Conservation (phyloP, 2,888 invertebrate species). For the Morpho deidamia region DNA sequence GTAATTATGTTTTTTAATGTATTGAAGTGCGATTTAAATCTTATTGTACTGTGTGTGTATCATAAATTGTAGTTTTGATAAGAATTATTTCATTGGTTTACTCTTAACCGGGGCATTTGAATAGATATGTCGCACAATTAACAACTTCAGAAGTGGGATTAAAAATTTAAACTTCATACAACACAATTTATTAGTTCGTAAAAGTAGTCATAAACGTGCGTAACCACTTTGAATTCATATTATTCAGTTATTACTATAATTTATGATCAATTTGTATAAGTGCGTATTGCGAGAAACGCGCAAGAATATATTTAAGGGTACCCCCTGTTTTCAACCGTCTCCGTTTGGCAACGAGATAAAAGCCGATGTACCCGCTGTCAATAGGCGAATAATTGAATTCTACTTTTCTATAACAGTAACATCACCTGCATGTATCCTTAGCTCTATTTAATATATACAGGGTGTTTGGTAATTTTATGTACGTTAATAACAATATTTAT, state of each 20-base stretch:
- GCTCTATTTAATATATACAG: background rate
- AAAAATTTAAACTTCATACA: background rate
- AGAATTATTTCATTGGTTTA: no score
- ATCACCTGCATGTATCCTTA: conserved; percentile 69
- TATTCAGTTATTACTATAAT: conserved; percentile 47
- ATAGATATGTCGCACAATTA: no score
- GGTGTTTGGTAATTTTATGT: no score
- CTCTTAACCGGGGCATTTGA: no score
- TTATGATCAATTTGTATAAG: conserved; percentile 69
- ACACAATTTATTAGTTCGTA: conserved; percentile 36
- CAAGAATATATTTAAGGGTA: conserved; percentile 33
- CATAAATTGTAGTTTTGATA: no score
- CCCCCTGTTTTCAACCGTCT: conserved; percentile 12
- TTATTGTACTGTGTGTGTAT: no score
- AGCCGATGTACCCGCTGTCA: conserved; percentile 54
- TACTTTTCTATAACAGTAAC: conserved; percentile 58
- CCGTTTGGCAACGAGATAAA: conserved; percentile 51
- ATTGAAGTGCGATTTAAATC: no score
- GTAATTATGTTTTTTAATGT: no score
- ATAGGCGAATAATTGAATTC: conserved; percentile 69
- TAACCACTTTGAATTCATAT: conserved; percentile 36
- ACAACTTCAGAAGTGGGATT: no score
- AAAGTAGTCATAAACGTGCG: conserved; percentile 38
- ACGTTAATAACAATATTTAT: no score
- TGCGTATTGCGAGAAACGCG: conserved; percentile 32